phyloP scores from a whole-genome alignment of 2,797 vertebrate species.

The Oryzias dopingdopingensis region DNA sequence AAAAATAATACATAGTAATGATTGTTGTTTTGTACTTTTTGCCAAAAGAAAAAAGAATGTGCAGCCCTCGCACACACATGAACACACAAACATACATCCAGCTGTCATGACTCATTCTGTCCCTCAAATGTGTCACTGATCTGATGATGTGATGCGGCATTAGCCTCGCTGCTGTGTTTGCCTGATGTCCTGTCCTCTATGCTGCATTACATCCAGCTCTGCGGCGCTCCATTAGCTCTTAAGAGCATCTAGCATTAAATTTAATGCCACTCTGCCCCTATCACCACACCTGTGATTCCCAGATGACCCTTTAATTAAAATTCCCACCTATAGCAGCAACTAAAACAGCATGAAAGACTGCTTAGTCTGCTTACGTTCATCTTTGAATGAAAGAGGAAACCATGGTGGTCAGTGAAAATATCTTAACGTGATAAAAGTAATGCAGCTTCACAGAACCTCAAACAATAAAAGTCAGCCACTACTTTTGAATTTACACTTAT shows the following conservation, averaged over 20 bases:
- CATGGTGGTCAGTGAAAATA: no score
- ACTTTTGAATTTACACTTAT: no score
- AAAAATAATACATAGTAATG: no score
- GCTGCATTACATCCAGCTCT: slow-evolving; percentile 50
- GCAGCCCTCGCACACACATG: no score
- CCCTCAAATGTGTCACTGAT: slow-evolving; percentile 29
- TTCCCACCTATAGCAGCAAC: neutral
- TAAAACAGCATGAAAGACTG: neutral
- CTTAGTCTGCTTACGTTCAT: neutral
- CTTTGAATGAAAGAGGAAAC: neutral
- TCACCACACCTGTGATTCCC: slow-evolving; percentile 33
- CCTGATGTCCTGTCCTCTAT: slow-evolving; percentile 48
- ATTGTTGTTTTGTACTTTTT: no score
- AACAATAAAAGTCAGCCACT: no score
- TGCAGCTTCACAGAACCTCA: no score
- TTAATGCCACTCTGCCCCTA: slow-evolving; percentile 32
- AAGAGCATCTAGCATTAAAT: slow-evolving; percentile 35
- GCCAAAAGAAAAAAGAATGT: no score
- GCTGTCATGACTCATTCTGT: slow-evolving; percentile 39
- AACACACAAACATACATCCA: no score
- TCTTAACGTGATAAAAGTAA: no score
- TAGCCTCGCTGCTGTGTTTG: slow-evolving; percentile 41
- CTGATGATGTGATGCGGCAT: slow-evolving; percentile 52
- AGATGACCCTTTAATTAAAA: slow-evolving; percentile 17
- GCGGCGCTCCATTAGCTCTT: slow-evolving; percentile 49